phyloP scores from a whole-genome alignment of 2,113 vertebrate species.

The Melanerpes aurifrons region DNA sequence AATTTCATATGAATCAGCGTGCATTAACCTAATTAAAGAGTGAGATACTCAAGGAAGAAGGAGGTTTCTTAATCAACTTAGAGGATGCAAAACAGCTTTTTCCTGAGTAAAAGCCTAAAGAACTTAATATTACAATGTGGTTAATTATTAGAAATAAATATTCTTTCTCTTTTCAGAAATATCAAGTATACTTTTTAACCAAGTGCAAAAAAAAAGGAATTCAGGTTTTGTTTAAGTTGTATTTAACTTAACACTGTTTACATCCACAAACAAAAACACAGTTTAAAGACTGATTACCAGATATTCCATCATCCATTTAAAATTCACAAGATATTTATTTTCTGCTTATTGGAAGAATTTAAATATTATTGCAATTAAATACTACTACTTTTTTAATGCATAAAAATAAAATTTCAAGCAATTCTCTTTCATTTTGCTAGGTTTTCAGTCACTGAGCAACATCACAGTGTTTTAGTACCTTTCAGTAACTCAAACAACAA shows the following conservation, averaged over 20 bases:
- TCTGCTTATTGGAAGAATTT: not conserved
- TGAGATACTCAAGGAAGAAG: constrained; percentile 6
- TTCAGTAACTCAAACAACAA: not conserved
- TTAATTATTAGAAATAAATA: constrained; percentile 25
- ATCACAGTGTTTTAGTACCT: not conserved
- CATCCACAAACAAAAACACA: not conserved
- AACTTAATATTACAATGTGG: constrained; percentile 8
- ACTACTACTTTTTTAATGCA: not conserved
- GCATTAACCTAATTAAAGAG: constrained; percentile 48
- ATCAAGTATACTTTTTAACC: not conserved
- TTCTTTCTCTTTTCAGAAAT: not conserved
- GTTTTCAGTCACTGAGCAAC: not conserved
- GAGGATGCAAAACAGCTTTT: constrained; percentile 11
- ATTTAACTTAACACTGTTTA: not conserved
- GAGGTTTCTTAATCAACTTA: constrained; percentile 66
- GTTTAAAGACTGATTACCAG: not conserved
- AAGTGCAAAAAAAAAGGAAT: not conserved
- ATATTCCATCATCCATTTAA: not conserved
- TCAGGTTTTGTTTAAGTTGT: not conserved
- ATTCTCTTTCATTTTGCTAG: not conserved
- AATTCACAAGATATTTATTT: not conserved
- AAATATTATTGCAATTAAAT: not conserved
- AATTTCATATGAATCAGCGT: constrained; percentile 19
- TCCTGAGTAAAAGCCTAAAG: constrained; percentile 55
- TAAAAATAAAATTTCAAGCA: not conserved